Conservation (phyloP, 2,113 vertebrate genomes). For the Geothlypis trichas region DNA sequence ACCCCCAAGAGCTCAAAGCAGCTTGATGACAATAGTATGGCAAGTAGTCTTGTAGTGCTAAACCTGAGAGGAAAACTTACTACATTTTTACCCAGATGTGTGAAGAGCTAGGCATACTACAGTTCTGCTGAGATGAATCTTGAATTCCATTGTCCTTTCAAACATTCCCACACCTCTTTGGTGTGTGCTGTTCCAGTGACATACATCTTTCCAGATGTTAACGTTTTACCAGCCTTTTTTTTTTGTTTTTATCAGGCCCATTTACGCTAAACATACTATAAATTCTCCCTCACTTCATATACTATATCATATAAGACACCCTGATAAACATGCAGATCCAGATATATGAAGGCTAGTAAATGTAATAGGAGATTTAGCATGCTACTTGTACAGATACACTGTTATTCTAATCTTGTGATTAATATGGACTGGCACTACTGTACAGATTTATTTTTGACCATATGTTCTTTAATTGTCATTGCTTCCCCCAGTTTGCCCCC, state of each 20-base stretch:
- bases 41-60: neutral
- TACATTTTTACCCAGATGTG: neutral
- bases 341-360: constrained; percentile 62
- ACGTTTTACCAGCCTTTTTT: constrained; percentile 57
- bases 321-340: constrained; percentile 51
- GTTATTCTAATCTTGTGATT: constrained; percentile 74
- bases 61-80: neutral
- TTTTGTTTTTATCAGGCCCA: constrained; percentile 59
- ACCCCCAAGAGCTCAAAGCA: neutral
- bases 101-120: neutral
- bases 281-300: constrained; percentile 64
- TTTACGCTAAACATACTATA: constrained; percentile 61
- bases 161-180: neutral
- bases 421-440: constrained; percentile 71
- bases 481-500: constrained; percentile 49
- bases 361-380: constrained; percentile 64
- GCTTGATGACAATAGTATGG: fast-evolving
- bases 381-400: constrained; percentile 55
- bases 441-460: constrained; percentile 78
- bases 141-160: constrained; percentile 10
- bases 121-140: neutral
- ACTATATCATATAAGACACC: constrained; percentile 54
- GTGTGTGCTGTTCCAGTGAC: constrained; percentile 45
- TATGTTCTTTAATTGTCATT: constrained; percentile 75
- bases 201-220: constrained; percentile 77